Evolutionary conservation across 30 jellyfish, hydroid and myxozoan species (phyloP).

Genomic region (Cassiopea andromeda): DNA sequence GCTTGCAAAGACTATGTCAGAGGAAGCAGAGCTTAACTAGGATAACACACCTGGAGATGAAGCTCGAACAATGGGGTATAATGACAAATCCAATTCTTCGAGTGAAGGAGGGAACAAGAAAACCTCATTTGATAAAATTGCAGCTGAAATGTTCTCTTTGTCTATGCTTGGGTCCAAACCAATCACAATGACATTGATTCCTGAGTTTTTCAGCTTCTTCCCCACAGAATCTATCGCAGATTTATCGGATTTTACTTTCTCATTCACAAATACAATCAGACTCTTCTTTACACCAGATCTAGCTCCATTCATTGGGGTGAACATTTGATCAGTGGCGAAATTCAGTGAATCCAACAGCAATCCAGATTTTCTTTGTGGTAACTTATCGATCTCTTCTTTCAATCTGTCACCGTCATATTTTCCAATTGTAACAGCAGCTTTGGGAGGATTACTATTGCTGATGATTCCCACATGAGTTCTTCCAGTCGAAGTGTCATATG

Average conservation of each 20-base stretch:
- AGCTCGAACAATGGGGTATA: slow-evolving; percentile 70
- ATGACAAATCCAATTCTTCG: slow-evolving; percentile 52
- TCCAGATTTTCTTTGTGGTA: neutral
- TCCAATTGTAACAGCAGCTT: slow-evolving; percentile 65
- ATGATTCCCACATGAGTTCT: slow-evolving; percentile 79
- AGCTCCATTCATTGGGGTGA: slow-evolving; percentile 77
- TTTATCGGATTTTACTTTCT: slow-evolving; percentile 28
- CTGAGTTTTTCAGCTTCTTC: slow-evolving; percentile 40
- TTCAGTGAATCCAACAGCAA: slow-evolving; percentile 34
- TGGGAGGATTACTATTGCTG: slow-evolving; percentile 43
- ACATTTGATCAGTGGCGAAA: slow-evolving; percentile 55
- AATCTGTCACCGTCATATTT: slow-evolving; percentile 19
- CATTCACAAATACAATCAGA: slow-evolving; percentile 79
- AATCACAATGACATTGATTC: slow-evolving; percentile 65
- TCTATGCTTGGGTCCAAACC: slow-evolving; percentile 56
- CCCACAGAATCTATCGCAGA: slow-evolving; percentile 35
- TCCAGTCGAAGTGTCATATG: slow-evolving; percentile 66
- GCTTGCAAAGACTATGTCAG: too few species aligned
- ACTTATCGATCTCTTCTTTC: slow-evolving; percentile 2
- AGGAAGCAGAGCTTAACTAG: too few species aligned
- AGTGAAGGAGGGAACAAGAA: slow-evolving; percentile 85
- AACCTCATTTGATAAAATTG: slow-evolving; percentile 55
- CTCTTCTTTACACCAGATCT: slow-evolving; percentile 76
- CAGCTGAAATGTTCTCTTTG: neutral
- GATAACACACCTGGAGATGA: slow-evolving; percentile 54